Evolutionary conservation across 2,113 vertebrate species (phyloP).

Genomic region (Datnioides undecimradiatus): DNA sequence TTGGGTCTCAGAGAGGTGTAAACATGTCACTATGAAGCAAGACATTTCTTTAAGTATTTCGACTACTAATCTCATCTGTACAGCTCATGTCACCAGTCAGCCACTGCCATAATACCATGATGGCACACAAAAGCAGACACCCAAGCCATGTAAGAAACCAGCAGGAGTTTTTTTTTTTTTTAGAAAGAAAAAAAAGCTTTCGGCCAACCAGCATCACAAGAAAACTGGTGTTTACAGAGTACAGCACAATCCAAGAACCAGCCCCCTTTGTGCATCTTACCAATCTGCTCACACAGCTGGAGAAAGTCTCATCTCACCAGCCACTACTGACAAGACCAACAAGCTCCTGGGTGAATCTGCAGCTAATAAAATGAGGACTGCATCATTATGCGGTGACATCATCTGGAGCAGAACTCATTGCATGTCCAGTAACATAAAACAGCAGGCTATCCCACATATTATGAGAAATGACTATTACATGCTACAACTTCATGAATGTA

Average conservation of each 20-base stretch:
- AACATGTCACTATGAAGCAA: not conserved
- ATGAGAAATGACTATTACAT: conserved; percentile 5
- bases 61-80: no score
- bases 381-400: not conserved
- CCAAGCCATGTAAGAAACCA: conserved; percentile 6
- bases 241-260: not conserved
- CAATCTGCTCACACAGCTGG: conserved; percentile 45
- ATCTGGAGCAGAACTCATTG: not conserved
- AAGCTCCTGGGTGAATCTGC: conserved; percentile 26
- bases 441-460: not conserved
- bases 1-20: not conserved
- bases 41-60: not conserved
- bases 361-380: conserved; percentile 15
- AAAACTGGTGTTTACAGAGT: conserved; percentile 10
- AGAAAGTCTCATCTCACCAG: conserved; percentile 42
- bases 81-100: not conserved
- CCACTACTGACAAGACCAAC: conserved; percentile 36
- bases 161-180: not conserved
- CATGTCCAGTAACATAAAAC: conserved; percentile 26
- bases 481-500: conserved; percentile 4
- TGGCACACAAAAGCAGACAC: conserved; percentile 1
- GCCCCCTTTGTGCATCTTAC: conserved; percentile 11
- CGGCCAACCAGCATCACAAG: conserved; percentile 16
- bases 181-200: not conserved
- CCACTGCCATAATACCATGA: not conserved